A percentile compares a stretch with the other conserved stretches of the same genome.
phyloP scores from a whole-genome alignment of 37 sponge, comb jelly and placozoan genomes.

The Theonella swinhoei region DNA sequence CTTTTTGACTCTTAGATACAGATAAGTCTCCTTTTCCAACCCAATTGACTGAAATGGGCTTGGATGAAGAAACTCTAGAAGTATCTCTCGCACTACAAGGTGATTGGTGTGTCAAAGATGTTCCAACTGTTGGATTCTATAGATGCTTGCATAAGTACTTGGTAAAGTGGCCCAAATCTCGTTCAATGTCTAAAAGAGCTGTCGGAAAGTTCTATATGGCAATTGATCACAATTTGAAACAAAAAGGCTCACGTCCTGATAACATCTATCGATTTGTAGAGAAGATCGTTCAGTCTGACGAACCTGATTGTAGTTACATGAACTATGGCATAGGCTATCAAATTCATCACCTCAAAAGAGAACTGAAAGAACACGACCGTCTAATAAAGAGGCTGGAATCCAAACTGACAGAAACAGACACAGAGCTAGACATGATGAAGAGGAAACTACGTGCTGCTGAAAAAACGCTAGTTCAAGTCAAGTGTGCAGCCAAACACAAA shows the following conservation, averaged over 20 bases:
- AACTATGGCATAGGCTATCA: slow-evolving; percentile 20
- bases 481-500: slow-evolving; percentile 25
- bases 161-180: slow-evolving; percentile 13
- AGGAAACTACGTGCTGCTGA: slow-evolving; percentile 13
- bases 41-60: slow-evolving; percentile 12
- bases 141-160: slow-evolving; percentile 16
- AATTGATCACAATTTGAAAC: slow-evolving; percentile 19
- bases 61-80: slow-evolving; percentile 17
- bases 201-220: slow-evolving; percentile 5
- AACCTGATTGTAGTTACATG: slow-evolving; percentile 3
- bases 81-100: slow-evolving; percentile 21
- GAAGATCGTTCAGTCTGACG: slow-evolving; percentile 6
- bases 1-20: slow-evolving; percentile 11
- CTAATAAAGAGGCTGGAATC: slow-evolving; percentile 12
- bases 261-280: slow-evolving; percentile 40
- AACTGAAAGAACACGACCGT: slow-evolving; percentile 9
- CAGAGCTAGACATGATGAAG: background rate
- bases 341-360: slow-evolving; percentile 15
- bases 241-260: slow-evolving; percentile 11
- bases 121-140: slow-evolving; percentile 21
- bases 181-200: slow-evolving; percentile 16
- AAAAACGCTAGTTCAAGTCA: slow-evolving; percentile 1
- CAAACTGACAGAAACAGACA: slow-evolving; percentile 32
- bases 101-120: background rate
- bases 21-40: slow-evolving; percentile 5